Evolutionary conservation across 2,888 invertebrate species (phyloP), one percentile per base, ranked within the genome.

Genomic region (Plebejus argus): DNA sequence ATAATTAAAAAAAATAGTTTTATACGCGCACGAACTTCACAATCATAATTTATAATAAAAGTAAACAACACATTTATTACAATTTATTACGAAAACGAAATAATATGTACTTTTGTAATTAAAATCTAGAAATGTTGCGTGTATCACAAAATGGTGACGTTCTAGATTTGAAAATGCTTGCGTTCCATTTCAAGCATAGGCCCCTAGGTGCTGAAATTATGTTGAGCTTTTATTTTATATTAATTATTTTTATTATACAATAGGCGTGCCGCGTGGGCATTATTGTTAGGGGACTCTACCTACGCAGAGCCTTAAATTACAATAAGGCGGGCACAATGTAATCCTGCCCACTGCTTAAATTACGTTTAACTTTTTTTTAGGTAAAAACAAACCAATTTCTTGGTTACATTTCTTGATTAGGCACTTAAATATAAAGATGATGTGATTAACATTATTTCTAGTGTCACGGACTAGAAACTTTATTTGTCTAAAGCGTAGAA

Each of bases 11-110:
- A 23, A 23, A 61, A 61, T 23, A 18, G 28, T 66, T 66, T 66
- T 33, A 15, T 66, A 66, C 66, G 28, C 15, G 5, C 66, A 66
- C 66, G 66, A 33, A 66, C 6, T 5, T 33, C 15, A 66, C 6
- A 66, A 66, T 66, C 15, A 66, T 66, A 66, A 33, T 61, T 23
- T 23, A 33, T 33, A 33, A 33, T 15, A 12, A 66, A 66, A 66
- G 66, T 66, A 66, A 66, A 66, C 66, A 66, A 66, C 33, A 66
- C 66, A 33, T 66, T 66, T 33, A 66, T 66, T 18, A 66, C 66
- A 66, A 28, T 66, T 66, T 66, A 66, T 66, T 66, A 66, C 8
- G 7, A 61, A 61, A 61, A 61, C 23, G 61, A 61, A 61, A 61
- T 23, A 53, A 15, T n/a, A n/a, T n/a, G 18, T 53, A 23, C 20